Base-by-base conservation (phyloP, 2,113 vertebrate genomes). In the Ceyx margarethae region DNA sequence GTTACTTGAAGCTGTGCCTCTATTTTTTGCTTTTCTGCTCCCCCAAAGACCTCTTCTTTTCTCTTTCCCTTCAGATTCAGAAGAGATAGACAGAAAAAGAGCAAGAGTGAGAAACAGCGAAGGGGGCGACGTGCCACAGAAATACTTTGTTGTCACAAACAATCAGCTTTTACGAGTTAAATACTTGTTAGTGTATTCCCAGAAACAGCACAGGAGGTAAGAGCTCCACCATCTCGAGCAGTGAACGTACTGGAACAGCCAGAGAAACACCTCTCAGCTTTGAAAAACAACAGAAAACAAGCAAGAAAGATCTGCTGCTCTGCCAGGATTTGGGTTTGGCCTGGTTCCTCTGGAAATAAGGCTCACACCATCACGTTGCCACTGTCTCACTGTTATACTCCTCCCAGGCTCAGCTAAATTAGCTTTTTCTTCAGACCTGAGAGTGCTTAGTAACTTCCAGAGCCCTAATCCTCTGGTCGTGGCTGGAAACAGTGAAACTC, bases 131-230 rank as follows among this genome's bases (percentile, higher is more conserved):
- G 97, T 99, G 10, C 99, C 99, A 9, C 98, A 99, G 91, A 99
- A 99, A 71, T 99, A 99, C 96, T 99, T 99, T 9, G 98, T 99
- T 43, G 99, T 99, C 93, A 99, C 99, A 94, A 99, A 99, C 93
- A 99, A 99, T 90, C 98, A 99, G 97, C 98, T 99, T 71, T 91
- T 99, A 80, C 97, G 99, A 82, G 98, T 99, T 88, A 99, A 98
- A 95, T 99, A 99, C 95, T 97, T 99, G 84, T 97, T 99, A 20
- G 98, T 99, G 18, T 99, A 99, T 96, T 98, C 99, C 10, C 98
- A 99, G 96, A 98, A 98, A 90, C 98, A 97, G 69, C 97, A 97
- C 57, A 97, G 98, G 92, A 98, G 98, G 99, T 99, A 92, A 98
- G 98, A 68, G 14, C 61, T 69, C 78, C 31, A 15, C 86, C 77